A percentile compares a stretch with the other conserved stretches of the same genome.
Evolutionary conservation across 2,113 vertebrate genomes (phyloP).

Genomic region (Gorsachius goisagi): DNA sequence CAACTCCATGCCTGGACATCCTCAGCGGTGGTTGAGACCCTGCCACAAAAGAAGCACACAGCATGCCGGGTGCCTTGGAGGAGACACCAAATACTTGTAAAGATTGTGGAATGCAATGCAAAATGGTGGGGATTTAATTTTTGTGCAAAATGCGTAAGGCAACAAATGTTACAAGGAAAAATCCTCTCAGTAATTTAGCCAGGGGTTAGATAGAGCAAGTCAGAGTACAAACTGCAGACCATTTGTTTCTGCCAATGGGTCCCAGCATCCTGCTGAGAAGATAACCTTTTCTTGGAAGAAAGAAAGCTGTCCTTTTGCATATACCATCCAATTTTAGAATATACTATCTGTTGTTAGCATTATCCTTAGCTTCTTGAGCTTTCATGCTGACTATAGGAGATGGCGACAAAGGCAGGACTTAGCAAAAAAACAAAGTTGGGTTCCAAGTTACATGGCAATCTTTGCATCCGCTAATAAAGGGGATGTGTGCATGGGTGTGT

Average conservation of each 20-base stretch:
- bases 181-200: background rate
- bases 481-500: background rate
- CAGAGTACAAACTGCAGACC: background rate
- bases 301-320: background rate
- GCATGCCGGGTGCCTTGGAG: background rate
- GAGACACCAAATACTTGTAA: background rate
- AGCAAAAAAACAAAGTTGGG: background rate
- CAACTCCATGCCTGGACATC: rapidly evolving
- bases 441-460: background rate
- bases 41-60: background rate
- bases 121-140: background rate
- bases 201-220: background rate
- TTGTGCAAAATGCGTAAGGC: background rate
- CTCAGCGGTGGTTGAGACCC: rapidly evolving
- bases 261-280: conserved; percentile 6
- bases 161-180: background rate
- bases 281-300: conserved; percentile 46
- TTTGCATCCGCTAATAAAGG: background rate
- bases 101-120: background rate
- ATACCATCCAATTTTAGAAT: background rate
- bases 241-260: conserved; percentile 9
- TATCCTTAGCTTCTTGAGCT: background rate
- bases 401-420: background rate
- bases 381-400: background rate
- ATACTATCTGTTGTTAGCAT: background rate